Conservation (phyloP, 2,797 vertebrate genomes). For the Poecile montanus region DNA sequence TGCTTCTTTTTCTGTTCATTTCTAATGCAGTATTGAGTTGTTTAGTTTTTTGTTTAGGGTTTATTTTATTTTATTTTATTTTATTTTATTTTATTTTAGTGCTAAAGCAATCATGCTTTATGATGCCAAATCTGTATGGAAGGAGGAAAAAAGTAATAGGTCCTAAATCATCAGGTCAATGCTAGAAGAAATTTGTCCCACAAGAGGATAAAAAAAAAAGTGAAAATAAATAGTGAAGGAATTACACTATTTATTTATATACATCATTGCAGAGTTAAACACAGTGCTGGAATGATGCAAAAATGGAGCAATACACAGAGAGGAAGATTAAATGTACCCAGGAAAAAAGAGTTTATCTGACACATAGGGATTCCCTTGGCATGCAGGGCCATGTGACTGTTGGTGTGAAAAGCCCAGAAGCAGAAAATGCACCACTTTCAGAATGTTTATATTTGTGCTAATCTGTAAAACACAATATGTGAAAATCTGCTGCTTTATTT, state of each 20-base stretch:
- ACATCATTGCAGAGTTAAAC: neutral
- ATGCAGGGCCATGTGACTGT: neutral
- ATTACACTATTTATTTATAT: neutral
- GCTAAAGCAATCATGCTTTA: neutral
- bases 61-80: neutral
- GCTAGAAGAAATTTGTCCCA: neutral
- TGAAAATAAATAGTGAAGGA: neutral
- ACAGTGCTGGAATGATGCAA: neutral
- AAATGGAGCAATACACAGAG: neutral
- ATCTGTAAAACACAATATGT: neutral
- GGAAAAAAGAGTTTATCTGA: neutral
- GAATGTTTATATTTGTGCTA: neutral
- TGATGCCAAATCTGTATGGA: neutral
- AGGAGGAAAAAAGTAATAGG: neutral
- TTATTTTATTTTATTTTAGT: neutral
- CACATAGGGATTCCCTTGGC: neutral
- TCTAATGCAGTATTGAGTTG: neutral
- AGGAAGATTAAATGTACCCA: neutral
- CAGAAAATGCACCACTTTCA: neutral
- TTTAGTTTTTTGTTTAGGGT: neutral
- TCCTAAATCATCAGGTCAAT: neutral
- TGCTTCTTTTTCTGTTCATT: neutral
- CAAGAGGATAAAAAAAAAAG: neutral
- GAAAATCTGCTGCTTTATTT: neutral
- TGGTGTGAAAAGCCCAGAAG: neutral